phyloP scores from a whole-genome alignment of 2,113 vertebrate genomes.

The Shinisaurus crocodilurus region DNA sequence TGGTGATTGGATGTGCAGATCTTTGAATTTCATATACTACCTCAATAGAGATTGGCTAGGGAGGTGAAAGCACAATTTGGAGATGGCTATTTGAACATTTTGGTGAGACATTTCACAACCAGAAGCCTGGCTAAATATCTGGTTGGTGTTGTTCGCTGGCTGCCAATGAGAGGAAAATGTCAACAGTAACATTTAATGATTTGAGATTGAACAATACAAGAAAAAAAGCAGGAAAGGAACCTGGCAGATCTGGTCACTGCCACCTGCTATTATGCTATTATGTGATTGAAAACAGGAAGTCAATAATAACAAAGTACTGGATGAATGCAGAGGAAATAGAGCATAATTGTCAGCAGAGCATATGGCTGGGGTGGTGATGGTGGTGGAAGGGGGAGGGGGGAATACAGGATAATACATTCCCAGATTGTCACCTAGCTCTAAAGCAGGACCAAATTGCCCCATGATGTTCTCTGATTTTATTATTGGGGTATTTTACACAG shows the following conservation, averaged over 20 bases:
- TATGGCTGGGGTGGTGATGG: neutral
- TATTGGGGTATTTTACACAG: neutral
- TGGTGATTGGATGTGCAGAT: conserved; percentile 7
- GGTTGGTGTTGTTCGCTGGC: conserved; percentile 25
- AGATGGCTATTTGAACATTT: neutral
- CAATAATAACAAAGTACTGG: conserved; percentile 29
- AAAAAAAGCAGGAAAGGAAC: conserved; percentile 13
- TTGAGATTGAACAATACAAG: conserved; percentile 28
- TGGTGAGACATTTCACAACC: conserved; percentile 18
- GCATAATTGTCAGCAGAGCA: conserved; percentile 17
- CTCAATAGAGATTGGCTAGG: neutral
- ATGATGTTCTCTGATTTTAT: neutral
- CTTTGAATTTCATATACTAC: neutral
- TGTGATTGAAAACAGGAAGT: conserved; percentile 42
- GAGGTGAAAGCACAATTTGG: neutral
- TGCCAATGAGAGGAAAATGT: conserved; percentile 44
- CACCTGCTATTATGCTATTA: conserved; percentile 42
- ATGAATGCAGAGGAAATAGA: conserved; percentile 19
- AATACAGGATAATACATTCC: neutral
- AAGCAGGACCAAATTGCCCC: neutral
- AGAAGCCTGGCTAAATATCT: conserved; percentile 41
- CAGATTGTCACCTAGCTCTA: neutral
- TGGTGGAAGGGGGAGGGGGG: conserved; percentile 13
- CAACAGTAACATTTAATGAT: conserved; percentile 48
- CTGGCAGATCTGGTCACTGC: conserved; percentile 39